Evolutionary conservation across 2,113 vertebrate species (phyloP).

Genomic region (Chinchilla lanigera): DNA sequence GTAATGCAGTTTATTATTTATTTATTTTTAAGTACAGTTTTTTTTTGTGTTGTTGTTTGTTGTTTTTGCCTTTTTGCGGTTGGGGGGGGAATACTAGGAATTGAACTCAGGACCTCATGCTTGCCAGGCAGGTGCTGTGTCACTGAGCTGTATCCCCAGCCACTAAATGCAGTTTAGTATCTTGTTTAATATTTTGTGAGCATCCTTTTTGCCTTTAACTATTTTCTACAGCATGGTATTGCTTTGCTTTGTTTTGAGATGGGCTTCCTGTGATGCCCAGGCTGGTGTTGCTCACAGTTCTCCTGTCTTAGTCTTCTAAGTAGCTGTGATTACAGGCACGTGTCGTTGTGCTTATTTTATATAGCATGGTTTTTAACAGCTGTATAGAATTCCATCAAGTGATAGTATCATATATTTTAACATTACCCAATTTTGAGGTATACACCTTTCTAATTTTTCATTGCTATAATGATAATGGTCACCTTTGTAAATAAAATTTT

Average conservation of each 20-base stretch:
- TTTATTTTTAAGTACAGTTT: too few relatives aligned
- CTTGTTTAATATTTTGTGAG: constrained; percentile 30
- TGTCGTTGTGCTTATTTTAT: neutral
- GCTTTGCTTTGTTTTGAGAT: neutral
- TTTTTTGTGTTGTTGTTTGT: too few relatives aligned
- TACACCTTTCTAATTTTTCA: constrained; percentile 32
- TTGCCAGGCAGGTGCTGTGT: too few relatives aligned
- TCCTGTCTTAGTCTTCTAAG: neutral
- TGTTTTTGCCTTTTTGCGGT: too few relatives aligned
- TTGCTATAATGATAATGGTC: neutral
- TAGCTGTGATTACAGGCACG: neutral
- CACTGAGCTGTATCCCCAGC: too few relatives aligned
- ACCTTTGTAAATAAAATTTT: constrained; percentile 51
- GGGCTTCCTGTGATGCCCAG: neutral
- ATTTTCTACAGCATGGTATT: neutral
- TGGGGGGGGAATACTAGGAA: too few relatives aligned
- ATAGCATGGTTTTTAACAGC: constrained; percentile 3
- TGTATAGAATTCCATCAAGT: neutral
- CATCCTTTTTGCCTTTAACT: constrained; percentile 38
- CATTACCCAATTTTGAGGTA: neutral
- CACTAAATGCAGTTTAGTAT: neutral
- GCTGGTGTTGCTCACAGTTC: neutral
- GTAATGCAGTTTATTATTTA: neutral
- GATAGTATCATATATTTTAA: constrained; percentile 35
- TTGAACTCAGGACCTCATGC: too few relatives aligned